Percentiles rank a stretch among this genome's conserved stretches.
These are phyloP conservation scores for Alosa alosa DNA, from an alignment of 2,113 vertebrate genomes.

Conservation along the genomic window DNA sequence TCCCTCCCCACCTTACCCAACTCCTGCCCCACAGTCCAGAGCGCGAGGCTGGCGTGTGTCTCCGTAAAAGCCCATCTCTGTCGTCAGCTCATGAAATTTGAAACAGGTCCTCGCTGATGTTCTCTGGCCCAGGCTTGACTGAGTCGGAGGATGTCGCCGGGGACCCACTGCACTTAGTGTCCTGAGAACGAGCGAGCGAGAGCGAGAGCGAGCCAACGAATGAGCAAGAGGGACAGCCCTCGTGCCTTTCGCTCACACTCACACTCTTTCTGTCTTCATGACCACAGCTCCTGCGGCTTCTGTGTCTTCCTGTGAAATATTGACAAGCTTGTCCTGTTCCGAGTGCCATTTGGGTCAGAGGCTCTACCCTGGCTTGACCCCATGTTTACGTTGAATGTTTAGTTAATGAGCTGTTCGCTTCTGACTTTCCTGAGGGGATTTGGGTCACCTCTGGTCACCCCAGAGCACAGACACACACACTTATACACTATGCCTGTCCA, in stretches of 20 bases:
- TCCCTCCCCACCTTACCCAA: too few relatives aligned
- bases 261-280: neutral
- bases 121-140: conserved; percentile 60
- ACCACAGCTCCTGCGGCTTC: neutral
- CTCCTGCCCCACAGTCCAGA: neutral
- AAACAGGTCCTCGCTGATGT: conserved; percentile 62
- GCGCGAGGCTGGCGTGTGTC: neutral
- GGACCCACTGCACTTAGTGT: conserved; percentile 64
- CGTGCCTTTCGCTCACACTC: neutral
- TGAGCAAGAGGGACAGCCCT: neutral
- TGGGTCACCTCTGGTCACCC: neutral
- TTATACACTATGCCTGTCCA: neutral
- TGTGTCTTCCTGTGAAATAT: neutral
- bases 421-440: neutral
- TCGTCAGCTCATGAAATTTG: conserved; percentile 62
- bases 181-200: conserved; percentile 38
- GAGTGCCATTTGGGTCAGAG: neutral
- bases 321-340: neutral
- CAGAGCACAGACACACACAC: neutral
- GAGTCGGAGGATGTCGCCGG: conserved; percentile 57
- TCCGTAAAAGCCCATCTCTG: conserved; percentile 65
- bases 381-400: neutral
- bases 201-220: neutral
- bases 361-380: neutral
- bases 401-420: neutral